Evolutionary conservation across 1,140 invertebrate species (phyloP), one percentile per base, ranked within the genome.

Genomic region (Drosophila sucinea): DNA sequence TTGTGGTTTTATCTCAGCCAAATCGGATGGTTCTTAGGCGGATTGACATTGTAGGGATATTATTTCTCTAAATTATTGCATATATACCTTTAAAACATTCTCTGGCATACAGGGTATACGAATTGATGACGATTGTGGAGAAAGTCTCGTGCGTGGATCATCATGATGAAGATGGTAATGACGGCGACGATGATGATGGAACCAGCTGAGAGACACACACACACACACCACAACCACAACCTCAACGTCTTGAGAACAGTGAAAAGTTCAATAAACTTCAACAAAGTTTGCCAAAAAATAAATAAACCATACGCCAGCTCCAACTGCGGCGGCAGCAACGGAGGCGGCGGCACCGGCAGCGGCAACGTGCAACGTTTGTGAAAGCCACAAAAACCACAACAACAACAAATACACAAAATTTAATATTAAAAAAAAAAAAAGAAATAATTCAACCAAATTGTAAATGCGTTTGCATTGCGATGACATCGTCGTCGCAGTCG

Each of bases 181-280:
- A 76, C 64, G 60, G 77, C 70, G 74, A 38, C 11, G 35, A 38
- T 38, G 35, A 38, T 11, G 8, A 38, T 38, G 38, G 33, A 40
- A 44, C 35, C 64, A 58, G 55, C 55, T 40, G 35, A 47, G 25
- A 67, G 23, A n/a, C 33, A 33, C 25, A 38, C 47, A 29, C 60
- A 63, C 51, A 35, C 30, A 30, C 30, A 30, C 30, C 30, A 30
- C 30, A 30, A 29, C 25, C 66, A 62, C 47, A 32, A 44, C 60
- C 41, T 41, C 60, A 55, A 54, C 40, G 47, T 4, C 23, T 54
- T 63, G 51, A 65, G 47, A 61, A 61, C 44, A 55, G 40, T 30
- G 40, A 47, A 77, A 62, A 66, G 82, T 85, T 85, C 82, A 85
- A 83, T 85, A 83, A 85, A 85, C 82, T 83, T 56, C 41, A 67